A percentile compares a stretch with the other conserved stretches of the same genome.
Conservation (phyloP, 2,113 vertebrate species). For the Nyctereutes procyonoides region DNA sequence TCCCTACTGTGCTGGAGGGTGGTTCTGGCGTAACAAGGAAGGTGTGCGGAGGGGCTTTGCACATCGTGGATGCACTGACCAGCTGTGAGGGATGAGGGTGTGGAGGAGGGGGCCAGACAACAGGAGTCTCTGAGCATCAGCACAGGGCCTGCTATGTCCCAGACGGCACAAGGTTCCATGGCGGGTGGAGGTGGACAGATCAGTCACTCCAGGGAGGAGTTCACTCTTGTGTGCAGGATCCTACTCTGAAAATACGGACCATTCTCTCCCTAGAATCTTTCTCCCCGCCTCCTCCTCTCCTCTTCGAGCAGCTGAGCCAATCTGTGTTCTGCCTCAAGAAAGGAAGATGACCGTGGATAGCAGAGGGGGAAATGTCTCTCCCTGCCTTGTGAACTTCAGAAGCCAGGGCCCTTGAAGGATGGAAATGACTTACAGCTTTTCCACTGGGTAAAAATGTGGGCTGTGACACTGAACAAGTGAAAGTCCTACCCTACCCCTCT, state of each 20-base stretch:
- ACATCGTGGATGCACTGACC: background rate
- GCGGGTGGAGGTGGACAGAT: background rate
- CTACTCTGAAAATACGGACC: background rate
- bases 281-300: background rate
- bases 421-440: background rate
- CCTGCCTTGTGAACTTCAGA: background rate
- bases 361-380: background rate
- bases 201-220: background rate
- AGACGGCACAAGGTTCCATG: background rate
- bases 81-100: background rate
- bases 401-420: background rate
- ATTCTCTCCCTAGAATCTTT: background rate
- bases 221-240: fast-evolving
- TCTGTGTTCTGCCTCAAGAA: background rate
- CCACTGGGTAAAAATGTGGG: background rate
- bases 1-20: background rate
- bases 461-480: background rate
- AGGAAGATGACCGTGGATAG: fast-evolving
- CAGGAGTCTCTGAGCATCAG: background rate
- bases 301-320: background rate
- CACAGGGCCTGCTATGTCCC: fast-evolving
- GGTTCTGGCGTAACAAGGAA: background rate
- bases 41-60: background rate
- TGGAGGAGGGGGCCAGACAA: background rate
- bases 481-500: no score